phyloP scores from a whole-genome alignment of 2,797 vertebrate species.

The Spondyliosoma cantharus region DNA sequence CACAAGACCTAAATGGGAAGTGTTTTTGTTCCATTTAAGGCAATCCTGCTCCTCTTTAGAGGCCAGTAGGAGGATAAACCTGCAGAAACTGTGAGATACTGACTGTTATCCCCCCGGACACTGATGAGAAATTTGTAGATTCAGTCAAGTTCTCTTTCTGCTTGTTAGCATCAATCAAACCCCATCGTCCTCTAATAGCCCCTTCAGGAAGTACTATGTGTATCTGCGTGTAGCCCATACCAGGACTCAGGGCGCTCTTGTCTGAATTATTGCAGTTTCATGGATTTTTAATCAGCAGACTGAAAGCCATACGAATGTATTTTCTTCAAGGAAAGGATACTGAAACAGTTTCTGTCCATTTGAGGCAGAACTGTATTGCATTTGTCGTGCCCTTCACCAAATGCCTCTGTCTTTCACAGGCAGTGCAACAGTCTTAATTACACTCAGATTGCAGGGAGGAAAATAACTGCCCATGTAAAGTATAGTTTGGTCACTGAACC shows the following conservation, averaged over 20 bases:
- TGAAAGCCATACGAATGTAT: conserved; percentile 13
- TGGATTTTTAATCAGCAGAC: conserved; percentile 57
- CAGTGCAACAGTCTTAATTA: conserved; percentile 36
- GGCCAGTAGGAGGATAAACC: conserved; percentile 7
- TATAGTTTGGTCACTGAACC: conserved; percentile 18
- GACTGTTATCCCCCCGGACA: neutral
- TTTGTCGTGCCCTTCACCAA: conserved; percentile 21
- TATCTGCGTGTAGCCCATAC: conserved; percentile 25
- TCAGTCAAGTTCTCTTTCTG: conserved; percentile 28
- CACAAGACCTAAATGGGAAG: conserved; percentile 8
- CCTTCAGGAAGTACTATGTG: conserved; percentile 26
- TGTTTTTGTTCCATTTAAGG: conserved; percentile 14
- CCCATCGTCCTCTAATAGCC: conserved; percentile 15
- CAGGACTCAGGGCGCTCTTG: conserved; percentile 4
- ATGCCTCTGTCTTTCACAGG: conserved; percentile 22
- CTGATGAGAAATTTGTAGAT: conserved; percentile 26
- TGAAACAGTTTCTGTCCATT: conserved; percentile 26
- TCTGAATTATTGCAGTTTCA: conserved; percentile 59
- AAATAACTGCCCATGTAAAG: conserved; percentile 37
- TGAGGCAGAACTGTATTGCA: conserved; percentile 7
- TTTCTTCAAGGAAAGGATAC: conserved; percentile 31
- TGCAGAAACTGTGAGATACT: neutral
- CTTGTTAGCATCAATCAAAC: conserved; percentile 43
- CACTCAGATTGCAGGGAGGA: conserved; percentile 14
- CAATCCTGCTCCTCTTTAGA: conserved; percentile 18